Evolutionary conservation across 1,140 invertebrate genomes (phyloP).

Genomic region (Zaprionus gabonicus): DNA sequence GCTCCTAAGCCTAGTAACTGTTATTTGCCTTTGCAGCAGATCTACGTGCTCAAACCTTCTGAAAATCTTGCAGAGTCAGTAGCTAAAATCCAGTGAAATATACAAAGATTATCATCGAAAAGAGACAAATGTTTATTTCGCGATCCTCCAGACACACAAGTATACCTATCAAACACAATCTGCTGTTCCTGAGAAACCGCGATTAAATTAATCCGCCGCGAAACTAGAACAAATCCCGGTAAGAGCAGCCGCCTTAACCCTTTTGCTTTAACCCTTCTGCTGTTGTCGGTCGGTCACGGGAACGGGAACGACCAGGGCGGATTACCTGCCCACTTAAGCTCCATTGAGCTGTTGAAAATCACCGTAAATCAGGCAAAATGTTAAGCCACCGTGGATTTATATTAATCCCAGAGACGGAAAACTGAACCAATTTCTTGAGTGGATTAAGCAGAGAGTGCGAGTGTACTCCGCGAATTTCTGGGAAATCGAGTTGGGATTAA

Average conservation of each 20-base stretch:
- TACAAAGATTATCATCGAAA: not conserved
- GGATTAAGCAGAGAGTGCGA: slow-evolving; percentile 29
- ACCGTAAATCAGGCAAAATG: slow-evolving; percentile 53
- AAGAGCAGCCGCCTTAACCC: slow-evolving; percentile 58
- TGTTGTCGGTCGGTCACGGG: not conserved
- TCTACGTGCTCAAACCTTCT: not conserved
- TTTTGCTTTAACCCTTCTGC: slow-evolving; percentile 69
- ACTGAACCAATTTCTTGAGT: slow-evolving; percentile 44
- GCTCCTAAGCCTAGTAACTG: not conserved
- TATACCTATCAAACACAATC: slow-evolving; percentile 21
- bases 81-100: slow-evolving; percentile 5
- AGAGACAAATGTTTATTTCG: slow-evolving; percentile 25
- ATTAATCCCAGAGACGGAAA: slow-evolving; percentile 55
- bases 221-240: slow-evolving; percentile 59
- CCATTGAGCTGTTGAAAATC: slow-evolving; percentile 77
- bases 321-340: slow-evolving; percentile 75
- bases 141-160: slow-evolving; percentile 10
- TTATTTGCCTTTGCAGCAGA: not conserved
- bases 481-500: slow-evolving; percentile 4
- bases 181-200: slow-evolving; percentile 46
- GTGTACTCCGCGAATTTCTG: slow-evolving; percentile 32
- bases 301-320: slow-evolving; percentile 23
- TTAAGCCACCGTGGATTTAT: slow-evolving; percentile 54
- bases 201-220: slow-evolving; percentile 71
- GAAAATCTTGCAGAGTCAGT: slow-evolving; percentile 20